Evolutionary conservation across 2,797 vertebrate genomes (phyloP).

Genomic region (Enteromius paludinosus): DNA sequence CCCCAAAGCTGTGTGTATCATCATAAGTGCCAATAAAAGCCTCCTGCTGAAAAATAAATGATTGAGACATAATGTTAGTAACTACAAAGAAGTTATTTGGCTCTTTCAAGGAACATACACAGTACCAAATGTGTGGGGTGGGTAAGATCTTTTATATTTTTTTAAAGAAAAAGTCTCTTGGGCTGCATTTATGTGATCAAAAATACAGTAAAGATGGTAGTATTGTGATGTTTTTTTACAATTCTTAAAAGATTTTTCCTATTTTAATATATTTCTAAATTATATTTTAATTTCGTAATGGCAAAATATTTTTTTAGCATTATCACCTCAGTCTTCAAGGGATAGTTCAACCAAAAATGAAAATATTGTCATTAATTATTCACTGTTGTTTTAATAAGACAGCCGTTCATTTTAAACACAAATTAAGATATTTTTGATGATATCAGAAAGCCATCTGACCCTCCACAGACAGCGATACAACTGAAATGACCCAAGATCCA

Average conservation of each 20-base stretch:
- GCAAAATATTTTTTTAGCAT: neutral
- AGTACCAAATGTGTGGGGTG: neutral
- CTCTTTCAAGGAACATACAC: neutral
- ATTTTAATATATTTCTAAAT: neutral
- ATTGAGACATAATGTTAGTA: neutral
- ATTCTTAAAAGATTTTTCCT: neutral
- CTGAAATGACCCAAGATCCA: too few relatives aligned
- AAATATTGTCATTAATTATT: too few relatives aligned
- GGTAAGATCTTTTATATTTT: neutral
- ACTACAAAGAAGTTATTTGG: neutral
- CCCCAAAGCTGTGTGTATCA: constrained; percentile 42
- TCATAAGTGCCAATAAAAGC: constrained; percentile 44
- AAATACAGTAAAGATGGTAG: neutral
- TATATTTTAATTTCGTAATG: neutral
- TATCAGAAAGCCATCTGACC: too few relatives aligned
- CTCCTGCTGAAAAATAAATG: constrained; percentile 39
- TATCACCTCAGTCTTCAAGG: too few relatives aligned
- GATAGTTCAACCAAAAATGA: too few relatives aligned
- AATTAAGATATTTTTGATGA: too few relatives aligned
- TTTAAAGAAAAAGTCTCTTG: neutral
- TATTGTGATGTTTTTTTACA: neutral
- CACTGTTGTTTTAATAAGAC: too few relatives aligned
- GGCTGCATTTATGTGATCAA: neutral
- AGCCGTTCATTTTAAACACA: too few relatives aligned
- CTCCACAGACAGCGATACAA: too few relatives aligned